Conservation (phyloP, 2,113 vertebrate genomes). For the Brachyistius frenatus region DNA sequence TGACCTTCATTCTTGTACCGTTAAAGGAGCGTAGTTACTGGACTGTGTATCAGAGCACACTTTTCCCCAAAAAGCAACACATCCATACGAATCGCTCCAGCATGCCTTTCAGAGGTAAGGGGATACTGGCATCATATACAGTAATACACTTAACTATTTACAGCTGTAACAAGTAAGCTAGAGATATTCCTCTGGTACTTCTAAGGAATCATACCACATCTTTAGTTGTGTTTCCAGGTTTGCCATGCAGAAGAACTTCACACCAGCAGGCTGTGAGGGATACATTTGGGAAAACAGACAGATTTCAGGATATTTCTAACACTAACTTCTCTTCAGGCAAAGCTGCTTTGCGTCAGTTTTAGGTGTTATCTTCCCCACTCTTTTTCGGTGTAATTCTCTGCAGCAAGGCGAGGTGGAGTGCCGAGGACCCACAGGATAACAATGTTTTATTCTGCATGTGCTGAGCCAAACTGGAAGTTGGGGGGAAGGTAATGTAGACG, state of each 20-base stretch:
- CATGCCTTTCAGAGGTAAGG: conserved; percentile 61
- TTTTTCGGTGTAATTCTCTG: conserved; percentile 44
- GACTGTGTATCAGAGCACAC: conserved; percentile 18
- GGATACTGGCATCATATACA: conserved; percentile 57
- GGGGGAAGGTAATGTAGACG: conserved; percentile 30
- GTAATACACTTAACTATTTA: conserved; percentile 75
- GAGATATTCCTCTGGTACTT: conserved; percentile 43
- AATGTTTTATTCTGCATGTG: conserved; percentile 37
- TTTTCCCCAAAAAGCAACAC: conserved; percentile 49
- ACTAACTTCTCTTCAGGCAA: conserved; percentile 51
- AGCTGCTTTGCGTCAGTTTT: conserved; percentile 46
- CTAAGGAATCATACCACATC: conserved; percentile 31
- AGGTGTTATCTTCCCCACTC: conserved; percentile 2
- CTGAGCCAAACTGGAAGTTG: conserved; percentile 31
- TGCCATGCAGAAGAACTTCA: conserved; percentile 75
- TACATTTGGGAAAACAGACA: conserved; percentile 36
- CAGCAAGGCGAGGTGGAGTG: conserved; percentile 44
- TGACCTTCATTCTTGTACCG: conserved; percentile 40
- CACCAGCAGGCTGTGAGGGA: conserved; percentile 44
- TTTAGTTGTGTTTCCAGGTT: conserved; percentile 57
- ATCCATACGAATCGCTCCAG: conserved; percentile 50
- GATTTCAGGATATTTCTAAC: conserved; percentile 30
- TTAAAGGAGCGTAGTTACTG: conserved; percentile 21
- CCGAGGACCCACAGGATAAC: conserved; percentile 34
- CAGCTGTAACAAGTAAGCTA: conserved; percentile 70